These are phyloP conservation scores for Andrena chrysosceles DNA, from an alignment of 2,888 invertebrate genomes.

Conservation along the genomic window DNA sequence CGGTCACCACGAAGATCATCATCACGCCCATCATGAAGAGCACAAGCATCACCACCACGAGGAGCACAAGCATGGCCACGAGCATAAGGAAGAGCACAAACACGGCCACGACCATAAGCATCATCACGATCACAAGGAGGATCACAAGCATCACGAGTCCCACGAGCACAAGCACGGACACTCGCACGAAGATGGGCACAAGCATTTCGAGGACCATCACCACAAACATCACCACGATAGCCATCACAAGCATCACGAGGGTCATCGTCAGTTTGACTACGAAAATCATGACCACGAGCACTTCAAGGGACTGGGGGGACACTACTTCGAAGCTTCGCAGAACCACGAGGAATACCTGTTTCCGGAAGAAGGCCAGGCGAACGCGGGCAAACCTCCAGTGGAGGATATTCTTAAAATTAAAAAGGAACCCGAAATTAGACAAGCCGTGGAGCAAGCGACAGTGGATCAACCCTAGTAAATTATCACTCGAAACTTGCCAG, in stretches of 20 bases:
- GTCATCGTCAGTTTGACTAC: conserved; percentile 65
- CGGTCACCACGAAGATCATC: conserved; percentile 75
- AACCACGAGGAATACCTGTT: conserved; percentile 76
- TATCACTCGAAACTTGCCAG: not conserved
- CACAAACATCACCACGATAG: conserved; percentile 74
- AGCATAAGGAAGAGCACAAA: conserved; percentile 76
- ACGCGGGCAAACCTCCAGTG: conserved; percentile 43
- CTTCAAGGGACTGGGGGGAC: conserved; percentile 57
- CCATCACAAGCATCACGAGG: conserved; percentile 70
- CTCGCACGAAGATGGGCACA: conserved; percentile 75
- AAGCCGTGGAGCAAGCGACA: conserved; percentile 14
- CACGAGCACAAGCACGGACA: conserved; percentile 75
- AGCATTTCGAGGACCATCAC: conserved; percentile 75
- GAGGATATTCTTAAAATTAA: conserved; percentile 59
- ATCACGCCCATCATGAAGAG: conserved; percentile 73
- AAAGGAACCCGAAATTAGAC: conserved; percentile 51
- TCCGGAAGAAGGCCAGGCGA: conserved; percentile 69
- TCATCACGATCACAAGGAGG: conserved; percentile 75
- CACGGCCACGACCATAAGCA: conserved; percentile 77
- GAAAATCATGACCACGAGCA: conserved; percentile 69
- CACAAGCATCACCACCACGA: conserved; percentile 72
- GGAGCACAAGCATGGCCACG: conserved; percentile 73
- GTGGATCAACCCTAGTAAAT: conserved; percentile 24
- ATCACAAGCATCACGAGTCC: conserved; percentile 75
- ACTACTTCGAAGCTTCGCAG: conserved; percentile 69